phyloP scores from a whole-genome alignment of 2,797 vertebrate genomes.

The Tapirus indicus region DNA sequence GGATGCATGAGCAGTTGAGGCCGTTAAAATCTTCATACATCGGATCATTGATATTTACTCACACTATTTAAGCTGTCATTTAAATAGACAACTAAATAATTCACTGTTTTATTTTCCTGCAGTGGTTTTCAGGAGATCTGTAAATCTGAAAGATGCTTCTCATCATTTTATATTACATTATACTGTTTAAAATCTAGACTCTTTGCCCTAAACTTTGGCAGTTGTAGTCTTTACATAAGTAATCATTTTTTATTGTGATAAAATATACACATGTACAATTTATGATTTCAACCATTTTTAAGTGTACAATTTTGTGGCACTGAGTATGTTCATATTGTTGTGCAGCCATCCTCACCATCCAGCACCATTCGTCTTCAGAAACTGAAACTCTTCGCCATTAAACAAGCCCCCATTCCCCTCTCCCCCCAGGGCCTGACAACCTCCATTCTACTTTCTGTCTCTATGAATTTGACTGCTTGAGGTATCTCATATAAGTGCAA shows the following conservation, averaged over 20 bases:
- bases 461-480: rapidly evolving
- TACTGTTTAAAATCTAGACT: neutral
- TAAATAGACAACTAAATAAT: conserved; percentile 43
- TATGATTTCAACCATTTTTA: neutral
- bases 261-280: neutral
- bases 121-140: neutral
- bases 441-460: rapidly evolving
- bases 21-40: neutral
- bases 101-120: conserved; percentile 23
- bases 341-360: rapidly evolving
- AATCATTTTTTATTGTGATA: neutral
- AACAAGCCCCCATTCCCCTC: rapidly evolving
- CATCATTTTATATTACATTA: neutral
- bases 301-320: rapidly evolving
- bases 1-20: neutral
- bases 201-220: neutral
- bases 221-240: neutral
- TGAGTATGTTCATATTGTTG: rapidly evolving
- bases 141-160: neutral
- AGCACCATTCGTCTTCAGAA: no score
- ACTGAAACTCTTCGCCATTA: neutral
- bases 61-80: conserved; percentile 46
- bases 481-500: rapidly evolving
- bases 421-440: rapidly evolving
- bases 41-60: neutral